A percentile compares a stretch with the other conserved stretches of the same genome.
Conservation (phyloP, 2,113 vertebrate species). For the Indicator maculatus region DNA sequence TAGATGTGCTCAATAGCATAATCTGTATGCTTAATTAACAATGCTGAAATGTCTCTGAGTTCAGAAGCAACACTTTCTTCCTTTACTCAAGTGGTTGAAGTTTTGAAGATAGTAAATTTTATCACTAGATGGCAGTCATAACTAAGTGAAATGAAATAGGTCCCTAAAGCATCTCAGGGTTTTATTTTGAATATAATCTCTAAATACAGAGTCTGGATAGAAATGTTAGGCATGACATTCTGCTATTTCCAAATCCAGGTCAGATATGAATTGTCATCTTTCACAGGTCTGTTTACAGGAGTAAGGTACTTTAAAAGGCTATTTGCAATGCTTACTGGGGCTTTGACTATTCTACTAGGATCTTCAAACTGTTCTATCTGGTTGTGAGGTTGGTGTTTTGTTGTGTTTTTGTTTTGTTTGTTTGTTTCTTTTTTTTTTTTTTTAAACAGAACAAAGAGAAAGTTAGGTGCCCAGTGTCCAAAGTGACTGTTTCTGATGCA, state of each 20-base stretch:
- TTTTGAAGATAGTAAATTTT: not conserved
- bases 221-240: not conserved
- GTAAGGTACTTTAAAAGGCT: not conserved
- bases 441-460: not conserved
- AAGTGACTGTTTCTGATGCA: not conserved
- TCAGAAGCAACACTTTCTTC: not conserved
- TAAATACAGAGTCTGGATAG: not conserved
- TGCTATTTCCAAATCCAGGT: not conserved
- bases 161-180: not conserved
- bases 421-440: not conserved
- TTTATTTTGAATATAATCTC: not conserved
- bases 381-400: not conserved
- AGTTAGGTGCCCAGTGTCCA: not conserved
- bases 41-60: not conserved
- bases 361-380: not conserved
- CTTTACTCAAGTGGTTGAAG: not conserved
- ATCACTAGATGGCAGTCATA: slow-evolving; percentile 68
- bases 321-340: not conserved
- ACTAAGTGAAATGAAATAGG: not conserved
- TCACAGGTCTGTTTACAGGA: not conserved
- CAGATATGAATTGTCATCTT: not conserved
- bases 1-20: not conserved
- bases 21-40: not conserved
- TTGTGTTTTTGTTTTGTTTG: not conserved
- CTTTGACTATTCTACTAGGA: not conserved